Conservation (phyloP, 2,113 vertebrate genomes). For the Aplodontia rufa region DNA sequence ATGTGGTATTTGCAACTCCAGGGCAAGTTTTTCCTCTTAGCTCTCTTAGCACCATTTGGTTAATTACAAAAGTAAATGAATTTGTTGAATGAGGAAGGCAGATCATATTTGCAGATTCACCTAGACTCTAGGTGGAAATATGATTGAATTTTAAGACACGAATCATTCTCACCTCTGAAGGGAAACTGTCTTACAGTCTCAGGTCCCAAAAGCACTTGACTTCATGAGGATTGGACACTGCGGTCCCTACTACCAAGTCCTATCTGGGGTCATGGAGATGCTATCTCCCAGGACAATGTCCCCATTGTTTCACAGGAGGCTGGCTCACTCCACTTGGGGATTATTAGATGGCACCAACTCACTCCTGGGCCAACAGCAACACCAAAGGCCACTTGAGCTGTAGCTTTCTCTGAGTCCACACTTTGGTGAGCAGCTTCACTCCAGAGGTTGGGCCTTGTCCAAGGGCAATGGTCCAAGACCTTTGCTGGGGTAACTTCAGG, state of each 20-base stretch:
- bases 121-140: not conserved
- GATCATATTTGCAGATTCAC: not conserved
- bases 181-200: not conserved
- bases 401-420: not conserved
- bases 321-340: not conserved
- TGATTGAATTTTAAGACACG: not conserved
- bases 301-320: not conserved
- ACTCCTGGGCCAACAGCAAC: not conserved
- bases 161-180: not conserved
- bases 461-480: not conserved
- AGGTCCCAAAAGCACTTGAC: not conserved
- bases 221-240: too few relatives aligned
- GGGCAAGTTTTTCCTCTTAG: too few relatives aligned
- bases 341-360: accelerated
- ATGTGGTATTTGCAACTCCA: not conserved
- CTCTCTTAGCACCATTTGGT: not conserved
- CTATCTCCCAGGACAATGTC: not conserved
- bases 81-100: not conserved
- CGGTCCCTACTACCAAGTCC: too few relatives aligned
- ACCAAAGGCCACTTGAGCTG: accelerated
- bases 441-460: accelerated
- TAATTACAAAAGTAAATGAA: not conserved
- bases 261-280: accelerated
- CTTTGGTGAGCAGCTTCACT: not conserved
- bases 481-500: accelerated